phyloP scores from a whole-genome alignment of 2,113 vertebrate species.

The Mastomys natalensis region DNA sequence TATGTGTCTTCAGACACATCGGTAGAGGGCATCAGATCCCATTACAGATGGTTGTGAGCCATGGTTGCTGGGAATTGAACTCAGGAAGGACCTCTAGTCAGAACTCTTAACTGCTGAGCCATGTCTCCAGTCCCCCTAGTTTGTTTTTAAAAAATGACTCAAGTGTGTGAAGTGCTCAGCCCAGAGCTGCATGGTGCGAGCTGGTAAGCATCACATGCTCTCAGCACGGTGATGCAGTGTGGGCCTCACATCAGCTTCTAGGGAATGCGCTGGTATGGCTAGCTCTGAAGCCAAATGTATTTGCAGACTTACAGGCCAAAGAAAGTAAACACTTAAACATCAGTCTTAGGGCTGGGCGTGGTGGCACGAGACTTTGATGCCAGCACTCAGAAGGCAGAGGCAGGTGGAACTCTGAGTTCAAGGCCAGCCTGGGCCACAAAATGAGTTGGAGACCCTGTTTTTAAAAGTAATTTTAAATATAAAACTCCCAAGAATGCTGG shows the following conservation, averaged over 20 bases:
- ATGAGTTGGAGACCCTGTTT: neutral
- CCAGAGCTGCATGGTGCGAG: rapidly evolving
- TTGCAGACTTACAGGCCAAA: neutral
- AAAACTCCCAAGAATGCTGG: neutral
- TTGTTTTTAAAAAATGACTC: neutral
- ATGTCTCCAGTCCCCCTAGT: too few relatives aligned
- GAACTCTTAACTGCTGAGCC: too few relatives aligned
- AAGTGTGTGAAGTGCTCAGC: neutral
- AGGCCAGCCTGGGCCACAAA: neutral
- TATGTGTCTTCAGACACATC: too few relatives aligned
- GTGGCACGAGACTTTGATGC: neutral
- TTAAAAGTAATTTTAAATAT: too few relatives aligned
- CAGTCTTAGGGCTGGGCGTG: neutral
- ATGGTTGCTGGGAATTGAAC: too few relatives aligned
- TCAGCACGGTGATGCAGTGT: rapidly evolving
- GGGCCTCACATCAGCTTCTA: rapidly evolving
- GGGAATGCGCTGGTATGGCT: rapidly evolving
- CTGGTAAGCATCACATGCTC: rapidly evolving
- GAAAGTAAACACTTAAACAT: neutral
- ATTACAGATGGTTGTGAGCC: too few relatives aligned
- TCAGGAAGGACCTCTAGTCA: too few relatives aligned
- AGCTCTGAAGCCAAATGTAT: neutral
- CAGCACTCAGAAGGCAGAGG: neutral
- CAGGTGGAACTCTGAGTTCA: neutral
- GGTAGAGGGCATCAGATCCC: too few relatives aligned